Conservation (phyloP, 1,140 invertebrate species). For the Muscidifurax raptorellus region DNA sequence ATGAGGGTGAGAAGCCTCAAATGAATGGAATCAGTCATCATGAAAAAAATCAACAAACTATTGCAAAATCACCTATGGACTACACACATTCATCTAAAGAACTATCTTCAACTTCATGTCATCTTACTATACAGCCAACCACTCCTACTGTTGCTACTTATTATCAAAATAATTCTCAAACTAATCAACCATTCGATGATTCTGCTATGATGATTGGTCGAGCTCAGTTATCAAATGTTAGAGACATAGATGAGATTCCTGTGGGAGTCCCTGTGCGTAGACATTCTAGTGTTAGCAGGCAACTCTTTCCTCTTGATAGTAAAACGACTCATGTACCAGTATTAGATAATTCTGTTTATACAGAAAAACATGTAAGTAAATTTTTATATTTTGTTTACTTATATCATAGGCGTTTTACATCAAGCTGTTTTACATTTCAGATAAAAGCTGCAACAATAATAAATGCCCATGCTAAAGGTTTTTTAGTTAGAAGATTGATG, state of each 20-base stretch:
- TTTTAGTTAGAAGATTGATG: slow-evolving; percentile 86
- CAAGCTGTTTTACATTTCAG: slow-evolving; percentile 65
- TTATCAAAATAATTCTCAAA: slow-evolving; percentile 29
- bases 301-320: slow-evolving; percentile 66
- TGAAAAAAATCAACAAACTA: slow-evolving; percentile 14
- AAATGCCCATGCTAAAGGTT: slow-evolving; percentile 86
- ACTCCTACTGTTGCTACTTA: slow-evolving; percentile 14
- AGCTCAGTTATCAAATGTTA: slow-evolving; percentile 38
- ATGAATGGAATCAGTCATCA: slow-evolving; percentile 32
- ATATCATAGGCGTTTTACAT: neutral
- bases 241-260: slow-evolving; percentile 49
- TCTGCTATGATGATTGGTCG: slow-evolving; percentile 15
- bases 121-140: slow-evolving; percentile 23
- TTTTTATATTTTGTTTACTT: slow-evolving; percentile 9
- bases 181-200: neutral
- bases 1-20: neutral
- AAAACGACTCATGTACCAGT: slow-evolving; percentile 61
- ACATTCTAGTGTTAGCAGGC: slow-evolving; percentile 62
- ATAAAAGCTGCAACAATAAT: slow-evolving; percentile 81
- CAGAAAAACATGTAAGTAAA: slow-evolving; percentile 66
- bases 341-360: slow-evolving; percentile 62
- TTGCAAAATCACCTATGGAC: slow-evolving; percentile 9
- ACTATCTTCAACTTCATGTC: slow-evolving; percentile 20
- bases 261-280: slow-evolving; percentile 50
- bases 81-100: slow-evolving; percentile 32